These are phyloP conservation scores for Liparis tanakae DNA, from an alignment of 2,797 vertebrate genomes.

Conservation along the genomic window DNA sequence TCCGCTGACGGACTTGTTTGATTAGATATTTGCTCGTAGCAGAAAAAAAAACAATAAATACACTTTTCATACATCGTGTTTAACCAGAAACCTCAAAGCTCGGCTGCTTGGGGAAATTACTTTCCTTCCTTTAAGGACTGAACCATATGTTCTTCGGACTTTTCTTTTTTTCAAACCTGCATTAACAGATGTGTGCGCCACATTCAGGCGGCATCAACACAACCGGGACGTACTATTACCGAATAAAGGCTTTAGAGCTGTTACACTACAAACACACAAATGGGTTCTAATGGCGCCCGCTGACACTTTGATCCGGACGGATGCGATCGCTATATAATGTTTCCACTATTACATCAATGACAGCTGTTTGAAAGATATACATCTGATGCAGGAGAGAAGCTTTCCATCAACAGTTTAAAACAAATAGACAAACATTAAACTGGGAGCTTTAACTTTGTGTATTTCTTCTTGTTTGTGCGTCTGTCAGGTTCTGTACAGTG, in stretches of 20 bases:
- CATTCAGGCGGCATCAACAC: background rate
- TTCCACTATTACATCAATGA: background rate
- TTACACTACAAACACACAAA: background rate
- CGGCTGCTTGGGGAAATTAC: background rate
- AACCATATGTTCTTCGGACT: background rate
- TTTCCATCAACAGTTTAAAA: too few relatives aligned
- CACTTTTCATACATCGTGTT: background rate
- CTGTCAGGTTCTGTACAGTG: slow-evolving; percentile 86
- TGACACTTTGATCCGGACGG: background rate
- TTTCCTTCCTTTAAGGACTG: background rate
- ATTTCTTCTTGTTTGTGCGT: background rate
- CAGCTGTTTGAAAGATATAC: background rate
- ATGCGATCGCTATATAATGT: background rate
- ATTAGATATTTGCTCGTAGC: background rate
- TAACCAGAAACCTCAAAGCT: background rate
- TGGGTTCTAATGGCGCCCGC: background rate
- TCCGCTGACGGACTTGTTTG: background rate
- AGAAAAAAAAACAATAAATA: background rate
- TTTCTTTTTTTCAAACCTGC: background rate
- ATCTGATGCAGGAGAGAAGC: background rate
- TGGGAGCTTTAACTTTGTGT: background rate
- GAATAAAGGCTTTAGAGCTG: background rate
- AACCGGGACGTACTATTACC: background rate
- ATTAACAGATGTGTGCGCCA: background rate
- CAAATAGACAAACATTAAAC: background rate